These are phyloP conservation scores for Watsonalla binaria DNA, from an alignment of 2,888 invertebrate genomes.

Conservation along the genomic window DNA sequence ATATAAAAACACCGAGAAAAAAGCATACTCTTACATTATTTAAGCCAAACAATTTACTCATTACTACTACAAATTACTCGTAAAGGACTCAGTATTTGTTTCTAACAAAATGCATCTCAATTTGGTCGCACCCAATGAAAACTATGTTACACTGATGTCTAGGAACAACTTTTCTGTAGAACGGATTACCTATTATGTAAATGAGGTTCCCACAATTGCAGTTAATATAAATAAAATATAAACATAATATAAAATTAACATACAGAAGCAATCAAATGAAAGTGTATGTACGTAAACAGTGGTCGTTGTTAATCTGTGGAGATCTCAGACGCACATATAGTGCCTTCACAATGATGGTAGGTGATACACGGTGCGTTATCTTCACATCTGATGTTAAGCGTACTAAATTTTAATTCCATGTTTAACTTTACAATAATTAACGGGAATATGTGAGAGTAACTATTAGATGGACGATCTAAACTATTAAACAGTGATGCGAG, in stretches of 20 bases:
- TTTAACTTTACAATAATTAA: slow-evolving; percentile 11
- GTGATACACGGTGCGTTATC: slow-evolving; percentile 33
- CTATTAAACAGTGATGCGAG: not conserved
- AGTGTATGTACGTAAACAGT: slow-evolving; percentile 17
- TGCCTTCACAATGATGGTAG: slow-evolving; percentile 32
- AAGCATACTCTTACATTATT: too few species aligned
- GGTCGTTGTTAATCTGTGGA: slow-evolving; percentile 15
- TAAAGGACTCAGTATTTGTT: too few species aligned
- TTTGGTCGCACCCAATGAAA: too few species aligned
- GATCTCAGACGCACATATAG: slow-evolving; percentile 44
- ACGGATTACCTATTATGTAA: not conserved
- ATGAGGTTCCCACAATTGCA: not conserved
- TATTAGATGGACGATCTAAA: not conserved
- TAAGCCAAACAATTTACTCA: too few species aligned
- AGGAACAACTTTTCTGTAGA: not conserved
- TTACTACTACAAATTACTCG: too few species aligned
- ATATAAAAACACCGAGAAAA: too few species aligned
- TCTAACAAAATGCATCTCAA: too few species aligned
- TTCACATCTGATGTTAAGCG: slow-evolving; percentile 43
- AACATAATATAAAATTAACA: slow-evolving; percentile 19
- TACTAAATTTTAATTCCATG: slow-evolving; percentile 18
- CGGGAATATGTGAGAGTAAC: not conserved
- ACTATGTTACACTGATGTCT: not conserved
- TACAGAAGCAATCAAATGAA: slow-evolving; percentile 16
- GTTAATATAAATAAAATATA: slow-evolving; percentile 4